Base-by-base conservation (phyloP, 2,888 invertebrate genomes). In the Tryphoninae sp. region DNA sequence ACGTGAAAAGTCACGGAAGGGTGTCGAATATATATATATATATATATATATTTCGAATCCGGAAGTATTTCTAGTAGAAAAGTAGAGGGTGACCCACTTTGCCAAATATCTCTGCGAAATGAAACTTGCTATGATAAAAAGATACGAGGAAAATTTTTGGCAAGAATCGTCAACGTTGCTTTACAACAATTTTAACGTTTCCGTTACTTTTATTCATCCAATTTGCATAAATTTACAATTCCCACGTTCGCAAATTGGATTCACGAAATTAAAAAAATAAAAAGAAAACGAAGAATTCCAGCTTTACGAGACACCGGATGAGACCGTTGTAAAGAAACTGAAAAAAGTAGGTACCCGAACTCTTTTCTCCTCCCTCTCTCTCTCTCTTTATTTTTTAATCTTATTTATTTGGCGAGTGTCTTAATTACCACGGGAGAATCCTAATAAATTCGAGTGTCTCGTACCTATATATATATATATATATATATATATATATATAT, bases 31-130 rank as follows among this genome's bases (percentile, higher is more conserved):
- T n/a, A n/a, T n/a, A n/a, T n/a, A n/a, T n/a, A n/a, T n/a, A n/a
- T n/a, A n/a, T 58, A 42, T 23, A 9, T n/a, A 26, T 40, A 13
- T 40, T 72, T 33, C 42, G 40, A 22, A 67, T 72, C 51, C 40
- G 45, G 65, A 40, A 23, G 65, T 73, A 51, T 19, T 78, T 78
- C 13, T 11, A 42, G 13, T 2, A 51, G 19, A 9, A 13, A 67
- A 59, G 78, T 65, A 42, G 59, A 72, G 23, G 16, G 59, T 67
- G 72, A 78, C 78, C 72, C 51, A 78, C 26, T 72, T 72, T 40
- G 26, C 22, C 11, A 58, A 40, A 49, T 19, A 64, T 55, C 42
- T 58, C 11, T 19, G n/a, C 2, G 33, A 71, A 19, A 65, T 67
- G 75, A 58, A 55, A 64, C 55, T 64, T 40, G n/a, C 40, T n/a